These are phyloP conservation scores for Lasioglossum morio DNA, from an alignment of 2,888 invertebrate genomes.

Conservation along the genomic window DNA sequence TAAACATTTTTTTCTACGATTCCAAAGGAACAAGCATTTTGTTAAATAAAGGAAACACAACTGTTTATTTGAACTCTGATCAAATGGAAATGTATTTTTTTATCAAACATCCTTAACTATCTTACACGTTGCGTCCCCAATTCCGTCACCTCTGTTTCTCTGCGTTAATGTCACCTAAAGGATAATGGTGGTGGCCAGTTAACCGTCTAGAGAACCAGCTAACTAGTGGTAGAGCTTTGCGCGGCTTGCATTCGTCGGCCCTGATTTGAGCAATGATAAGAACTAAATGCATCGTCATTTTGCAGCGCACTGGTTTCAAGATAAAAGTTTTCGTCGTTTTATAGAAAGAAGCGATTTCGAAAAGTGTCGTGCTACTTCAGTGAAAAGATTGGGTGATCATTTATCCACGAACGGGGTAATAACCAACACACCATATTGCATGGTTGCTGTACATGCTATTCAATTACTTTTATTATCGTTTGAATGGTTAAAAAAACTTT, in stretches of 20 bases:
- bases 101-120: background rate
- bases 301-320: background rate
- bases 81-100: background rate
- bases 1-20: background rate
- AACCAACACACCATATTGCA: background rate
- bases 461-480: background rate
- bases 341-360: background rate
- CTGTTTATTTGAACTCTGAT: background rate
- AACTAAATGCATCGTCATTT: background rate
- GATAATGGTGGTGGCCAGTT: background rate
- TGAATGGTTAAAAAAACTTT: no score
- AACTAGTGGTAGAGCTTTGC: background rate
- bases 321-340: background rate
- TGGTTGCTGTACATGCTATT: background rate
- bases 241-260: background rate
- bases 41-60: background rate
- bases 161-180: background rate
- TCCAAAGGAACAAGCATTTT: no score
- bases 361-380: background rate
- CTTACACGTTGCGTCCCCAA: background rate
- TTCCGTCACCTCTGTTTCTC: background rate
- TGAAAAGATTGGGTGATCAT: background rate
- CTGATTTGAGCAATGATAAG: conserved; percentile 6
- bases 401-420: background rate
- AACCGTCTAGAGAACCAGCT: background rate